These are phyloP conservation scores for Lepidocyrtinus sp. DNA, from an alignment of 2,888 invertebrate genomes.

Conservation along the genomic window DNA sequence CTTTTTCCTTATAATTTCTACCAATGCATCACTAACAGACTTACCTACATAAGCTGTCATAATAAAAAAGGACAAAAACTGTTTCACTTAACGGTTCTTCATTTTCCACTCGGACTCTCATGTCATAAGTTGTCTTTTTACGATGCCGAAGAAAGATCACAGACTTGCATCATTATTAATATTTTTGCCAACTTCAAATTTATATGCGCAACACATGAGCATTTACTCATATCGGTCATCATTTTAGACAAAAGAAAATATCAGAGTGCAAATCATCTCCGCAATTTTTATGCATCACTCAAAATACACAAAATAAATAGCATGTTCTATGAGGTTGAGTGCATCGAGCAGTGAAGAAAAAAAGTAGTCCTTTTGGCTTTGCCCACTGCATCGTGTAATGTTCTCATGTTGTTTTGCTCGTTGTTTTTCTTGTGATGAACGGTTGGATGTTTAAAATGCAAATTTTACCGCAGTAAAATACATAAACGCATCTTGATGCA, in stretches of 20 bases:
- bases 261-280: conserved; percentile 26
- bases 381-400: no score
- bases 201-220: background rate
- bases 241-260: conserved; percentile 19
- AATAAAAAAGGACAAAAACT: conserved; percentile 7
- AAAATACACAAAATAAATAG: background rate
- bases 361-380: background rate
- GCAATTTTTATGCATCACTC: conserved; percentile 23
- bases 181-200: background rate
- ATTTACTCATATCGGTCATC: conserved; percentile 6
- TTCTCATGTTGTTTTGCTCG: background rate
- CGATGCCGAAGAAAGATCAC: background rate
- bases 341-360: background rate
- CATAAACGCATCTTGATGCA: conserved; percentile 5
- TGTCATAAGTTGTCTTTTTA: background rate
- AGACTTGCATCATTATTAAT: background rate
- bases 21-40: no score
- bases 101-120: background rate
- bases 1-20: no score
- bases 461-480: conserved; percentile 10
- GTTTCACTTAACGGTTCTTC: conserved; percentile 1
- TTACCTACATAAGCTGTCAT: no score
- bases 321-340: background rate
- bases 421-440: conserved; percentile 14
- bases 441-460: conserved; percentile 5